phyloP scores from a whole-genome alignment of 2,888 invertebrate genomes.

The Pristionchus mayeri region DNA sequence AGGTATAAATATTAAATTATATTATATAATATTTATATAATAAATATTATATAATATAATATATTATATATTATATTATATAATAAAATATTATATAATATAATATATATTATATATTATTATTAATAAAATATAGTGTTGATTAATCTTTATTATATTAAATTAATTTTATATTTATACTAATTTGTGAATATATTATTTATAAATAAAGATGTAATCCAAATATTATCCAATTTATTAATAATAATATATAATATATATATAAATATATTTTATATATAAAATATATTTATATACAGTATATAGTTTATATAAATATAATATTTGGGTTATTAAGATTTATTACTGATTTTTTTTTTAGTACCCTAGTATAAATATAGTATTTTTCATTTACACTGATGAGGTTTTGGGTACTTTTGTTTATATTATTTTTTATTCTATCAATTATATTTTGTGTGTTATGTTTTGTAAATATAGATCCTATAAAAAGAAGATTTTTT shows the following conservation, averaged over 20 bases:
- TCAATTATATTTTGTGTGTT: constrained; percentile 58
- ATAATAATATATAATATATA: constrained; percentile 49
- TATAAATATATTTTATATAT: constrained; percentile 40
- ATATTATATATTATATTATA: too few relatives aligned
- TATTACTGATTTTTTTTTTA: constrained; percentile 52
- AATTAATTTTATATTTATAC: constrained; percentile 56
- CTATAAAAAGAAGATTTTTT: constrained; percentile 65
- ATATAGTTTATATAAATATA: constrained; percentile 67
- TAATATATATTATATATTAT: too few relatives aligned
- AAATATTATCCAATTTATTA: constrained; percentile 53
- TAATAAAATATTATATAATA: too few relatives aligned
- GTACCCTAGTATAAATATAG: constrained; percentile 48
- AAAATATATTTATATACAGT: constrained; percentile 50
- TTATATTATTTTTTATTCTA: constrained; percentile 59
- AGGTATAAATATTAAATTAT: too few relatives aligned
- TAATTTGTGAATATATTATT: constrained; percentile 64
- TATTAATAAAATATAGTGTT: too few relatives aligned
- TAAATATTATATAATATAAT: too few relatives aligned
- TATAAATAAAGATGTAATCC: constrained; percentile 64
- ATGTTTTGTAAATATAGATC: constrained; percentile 62
- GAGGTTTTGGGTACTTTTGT: constrained; percentile 64
- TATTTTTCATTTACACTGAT: constrained; percentile 67
- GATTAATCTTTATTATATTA: too few relatives aligned
- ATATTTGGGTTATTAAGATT: constrained; percentile 60
- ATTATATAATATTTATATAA: too few relatives aligned